Evolutionary conservation across 2,888 invertebrate species (phyloP), one percentile per base, ranked within the genome.

Genomic region (Lithophane ornitopus): DNA sequence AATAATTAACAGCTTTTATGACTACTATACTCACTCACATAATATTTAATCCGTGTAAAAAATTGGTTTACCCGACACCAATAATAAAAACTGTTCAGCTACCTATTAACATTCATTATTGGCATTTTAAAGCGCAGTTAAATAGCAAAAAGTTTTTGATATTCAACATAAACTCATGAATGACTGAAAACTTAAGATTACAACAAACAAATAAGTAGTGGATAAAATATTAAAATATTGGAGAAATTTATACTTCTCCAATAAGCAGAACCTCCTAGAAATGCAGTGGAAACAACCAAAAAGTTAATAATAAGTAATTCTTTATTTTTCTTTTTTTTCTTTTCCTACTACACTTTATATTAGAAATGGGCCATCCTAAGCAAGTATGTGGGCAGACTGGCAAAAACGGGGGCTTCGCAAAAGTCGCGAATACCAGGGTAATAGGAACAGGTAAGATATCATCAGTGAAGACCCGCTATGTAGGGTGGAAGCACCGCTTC

Each of bases 381-480:
- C 34, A 41, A 52, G 19, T 12, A 34, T 63, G 59, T 75, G 26
- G 39, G 54, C 9, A 52, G 26, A 58, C n/a, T 69, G 46, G 68
- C 67, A 76, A 77, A 78, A 83, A 72, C 78, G 16, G 67, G 67
- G 61, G 44, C 63, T 80, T 74, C 44, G 39, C 73, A 74, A 84
- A 82, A 85, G 80, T 84, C 70, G 68, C 82, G n/a, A 75, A 82
- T 85, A 87, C 84, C 87, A 83, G 84, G 82, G 87, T 79, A 86
- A 84, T 87, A 90, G 89, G 71, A 89, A 88, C 78, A 82, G 69
- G 71, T 54, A 80, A 87, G 91, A 90, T 90, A 88, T 87, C 81
- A 90, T 89, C 90, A 44, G 74, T 74, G 66, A 81, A 80, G 81
- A 85, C 76, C 91, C 89, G 90, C 88, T 91, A 89, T 76, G 81